A percentile compares a stretch with the other conserved stretches of the same genome.
These are phyloP conservation scores for Zoanthus sociatus DNA, from an alignment of 92 coral and sea anemone genomes.

Conservation along the genomic window DNA sequence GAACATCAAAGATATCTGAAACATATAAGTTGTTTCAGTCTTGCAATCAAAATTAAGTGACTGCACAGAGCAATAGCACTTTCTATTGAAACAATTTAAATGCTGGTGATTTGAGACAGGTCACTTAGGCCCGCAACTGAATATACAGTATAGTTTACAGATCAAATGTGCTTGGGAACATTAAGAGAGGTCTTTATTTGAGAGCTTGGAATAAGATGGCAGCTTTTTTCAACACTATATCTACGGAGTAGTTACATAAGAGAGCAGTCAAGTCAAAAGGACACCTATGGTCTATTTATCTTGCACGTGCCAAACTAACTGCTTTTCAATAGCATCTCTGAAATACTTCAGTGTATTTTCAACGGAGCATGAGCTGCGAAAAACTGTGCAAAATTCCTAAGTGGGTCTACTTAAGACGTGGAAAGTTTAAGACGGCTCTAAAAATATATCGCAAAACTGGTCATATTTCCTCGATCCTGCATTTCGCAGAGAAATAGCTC, in stretches of 20 bases:
- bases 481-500: neutral
- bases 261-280: neutral
- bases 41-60: neutral
- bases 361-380: slow-evolving; percentile 37
- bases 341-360: slow-evolving; percentile 20
- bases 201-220: slow-evolving; percentile 2
- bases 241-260: neutral
- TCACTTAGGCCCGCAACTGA: slow-evolving; percentile 7
- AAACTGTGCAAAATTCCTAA: slow-evolving; percentile 46
- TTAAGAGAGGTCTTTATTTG: slow-evolving; percentile 22
- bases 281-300: neutral
- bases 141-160: neutral
- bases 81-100: neutral
- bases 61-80: neutral
- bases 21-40: neutral
- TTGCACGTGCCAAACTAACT: neutral
- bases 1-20: too few relatives aligned
- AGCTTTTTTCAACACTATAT: neutral
- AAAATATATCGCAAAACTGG: slow-evolving; percentile 1
- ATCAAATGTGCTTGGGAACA: slow-evolving; percentile 33
- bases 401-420: slow-evolving; percentile 36
- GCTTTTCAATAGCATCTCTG: slow-evolving; percentile 27
- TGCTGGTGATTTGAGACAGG: slow-evolving; percentile 19
- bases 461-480: neutral
- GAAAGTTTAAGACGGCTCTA: slow-evolving; percentile 21